Percentiles rank a stretch among this genome's conserved stretches.
phyloP scores from a whole-genome alignment of 1,140 invertebrate genomes.

The Drosophila biarmipes region DNA sequence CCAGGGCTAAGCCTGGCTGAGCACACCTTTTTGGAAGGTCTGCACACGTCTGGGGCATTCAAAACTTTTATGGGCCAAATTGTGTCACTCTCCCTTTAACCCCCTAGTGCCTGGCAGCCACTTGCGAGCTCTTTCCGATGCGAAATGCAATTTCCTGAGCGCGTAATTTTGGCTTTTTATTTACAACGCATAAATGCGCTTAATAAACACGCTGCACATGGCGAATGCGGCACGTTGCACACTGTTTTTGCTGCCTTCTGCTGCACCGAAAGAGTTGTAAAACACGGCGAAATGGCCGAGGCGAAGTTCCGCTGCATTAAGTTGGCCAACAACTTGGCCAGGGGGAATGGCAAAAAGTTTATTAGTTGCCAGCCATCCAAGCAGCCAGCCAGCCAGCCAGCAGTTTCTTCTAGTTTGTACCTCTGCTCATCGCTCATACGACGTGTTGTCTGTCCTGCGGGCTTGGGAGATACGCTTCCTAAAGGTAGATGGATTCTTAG shows the following conservation, averaged over 20 bases:
- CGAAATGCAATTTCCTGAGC: slow-evolving; percentile 58
- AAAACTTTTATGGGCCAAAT: slow-evolving; percentile 74
- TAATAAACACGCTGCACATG: slow-evolving; percentile 73
- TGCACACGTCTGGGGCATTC: slow-evolving; percentile 65
- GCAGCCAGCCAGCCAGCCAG: slow-evolving; percentile 60
- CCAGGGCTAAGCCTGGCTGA: slow-evolving; percentile 3
- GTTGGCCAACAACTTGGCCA: slow-evolving; percentile 32
- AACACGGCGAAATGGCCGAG: slow-evolving; percentile 56
- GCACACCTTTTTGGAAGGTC: slow-evolving; percentile 30
- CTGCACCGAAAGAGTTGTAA: slow-evolving; percentile 58
- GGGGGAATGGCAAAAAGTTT: slow-evolving; percentile 51
- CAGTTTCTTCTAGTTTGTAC: slow-evolving; percentile 40
- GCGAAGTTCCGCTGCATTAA: slow-evolving; percentile 73
- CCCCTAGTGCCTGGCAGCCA: background rate
- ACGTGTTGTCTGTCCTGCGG: slow-evolving; percentile 46
- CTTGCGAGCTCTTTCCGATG: background rate
- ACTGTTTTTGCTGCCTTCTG: slow-evolving; percentile 3
- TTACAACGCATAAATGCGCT: slow-evolving; percentile 77
- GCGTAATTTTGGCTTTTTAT: slow-evolving; percentile 60
- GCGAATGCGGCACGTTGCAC: slow-evolving; percentile 46
- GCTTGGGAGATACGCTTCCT: slow-evolving; percentile 10
- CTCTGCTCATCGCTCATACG: slow-evolving; percentile 61
- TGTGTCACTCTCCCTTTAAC: slow-evolving; percentile 53
- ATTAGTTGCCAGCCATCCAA: slow-evolving; percentile 65
- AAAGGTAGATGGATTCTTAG: background rate